Evolutionary conservation across 2,113 vertebrate species (phyloP).

Genomic region (Hylia prasina): DNA sequence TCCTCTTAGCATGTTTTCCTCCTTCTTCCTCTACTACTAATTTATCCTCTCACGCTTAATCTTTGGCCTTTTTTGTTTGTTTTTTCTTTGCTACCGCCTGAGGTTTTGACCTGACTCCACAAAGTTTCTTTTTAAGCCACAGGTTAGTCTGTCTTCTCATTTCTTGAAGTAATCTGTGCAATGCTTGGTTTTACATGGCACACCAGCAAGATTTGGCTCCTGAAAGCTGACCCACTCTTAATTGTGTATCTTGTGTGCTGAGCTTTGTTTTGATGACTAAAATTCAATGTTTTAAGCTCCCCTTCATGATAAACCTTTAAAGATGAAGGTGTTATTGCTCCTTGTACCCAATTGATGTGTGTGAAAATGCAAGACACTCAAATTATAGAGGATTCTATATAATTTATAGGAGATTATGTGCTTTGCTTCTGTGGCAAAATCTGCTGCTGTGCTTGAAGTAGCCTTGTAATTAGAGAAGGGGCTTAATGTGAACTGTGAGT

Average conservation of each 20-base stretch:
- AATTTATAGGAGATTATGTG: neutral
- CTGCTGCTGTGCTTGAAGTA: neutral
- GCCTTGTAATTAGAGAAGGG: neutral
- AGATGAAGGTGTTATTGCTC: neutral
- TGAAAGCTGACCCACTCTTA: constrained; percentile 21
- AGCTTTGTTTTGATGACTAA: constrained; percentile 21
- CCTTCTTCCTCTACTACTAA: constrained; percentile 38
- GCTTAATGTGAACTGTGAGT: neutral
- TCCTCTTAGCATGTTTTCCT: constrained; percentile 24
- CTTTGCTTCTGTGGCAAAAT: neutral
- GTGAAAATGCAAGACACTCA: neutral
- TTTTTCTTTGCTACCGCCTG: constrained; percentile 59
- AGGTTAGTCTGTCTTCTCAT: constrained; percentile 64
- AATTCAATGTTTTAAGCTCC: neutral
- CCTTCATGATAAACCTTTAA: neutral
- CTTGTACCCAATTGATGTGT: neutral
- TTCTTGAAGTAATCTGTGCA: constrained; percentile 32
- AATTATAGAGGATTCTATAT: neutral
- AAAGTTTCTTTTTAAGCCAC: constrained; percentile 71
- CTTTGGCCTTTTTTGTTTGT: constrained; percentile 56
- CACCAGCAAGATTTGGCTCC: neutral
- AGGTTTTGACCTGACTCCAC: constrained; percentile 65
- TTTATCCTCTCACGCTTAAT: constrained; percentile 54
- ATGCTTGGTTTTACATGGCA: constrained; percentile 1
- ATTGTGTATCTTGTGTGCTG: neutral